Base-by-base conservation (phyloP, 2,888 invertebrate species). In the Xestobium rufovillosum region DNA sequence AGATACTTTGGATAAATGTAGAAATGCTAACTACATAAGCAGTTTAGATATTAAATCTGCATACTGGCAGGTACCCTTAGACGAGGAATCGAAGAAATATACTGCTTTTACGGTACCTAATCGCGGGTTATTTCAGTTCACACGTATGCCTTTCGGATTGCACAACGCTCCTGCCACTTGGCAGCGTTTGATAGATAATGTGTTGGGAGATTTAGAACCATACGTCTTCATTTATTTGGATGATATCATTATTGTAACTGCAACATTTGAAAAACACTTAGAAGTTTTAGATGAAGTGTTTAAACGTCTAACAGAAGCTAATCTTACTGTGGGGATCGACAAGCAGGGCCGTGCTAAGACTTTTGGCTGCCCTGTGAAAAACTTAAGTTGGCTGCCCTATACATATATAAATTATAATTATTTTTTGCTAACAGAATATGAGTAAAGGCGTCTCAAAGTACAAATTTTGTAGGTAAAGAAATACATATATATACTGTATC, bases 1-100 rank as follows among this genome's bases (percentile, higher is more conserved):
- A 0, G 49, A 51, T 1, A 56, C 52, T 10, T 34, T 56, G 4
- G 50, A 55, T 19, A 40, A 45, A 25, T 19, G 54, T 4, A 45
- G 52, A 8, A 36, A 45, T 6, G 45, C 50, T 14, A 41, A 32
- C 14, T 51, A 49, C 12, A 51, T 57, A 19, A 45, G 47, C 1
- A 48, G 48, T 2, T 31, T 57, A 1, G 55, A 57, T 34, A 30
- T 56, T 1, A 50, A 47, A 6, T 42, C 44, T 3, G n/a, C n/a
- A n/a, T n/a, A n/a, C n/a, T n/a, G n/a, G n/a, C n/a, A n/a, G n/a
- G n/a, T n/a, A n/a, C n/a, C 16, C 2, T 2, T 40, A 6, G 6
- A 36, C 2, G 10, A 37, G 14, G 9, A 15, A n/a, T 13, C 12
- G 23, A 23, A 19, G 6, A 14, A 29, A 3, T 23, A 23, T 11